Conservation (phyloP, 2,797 vertebrate genomes). For the Paguma larvata region DNA sequence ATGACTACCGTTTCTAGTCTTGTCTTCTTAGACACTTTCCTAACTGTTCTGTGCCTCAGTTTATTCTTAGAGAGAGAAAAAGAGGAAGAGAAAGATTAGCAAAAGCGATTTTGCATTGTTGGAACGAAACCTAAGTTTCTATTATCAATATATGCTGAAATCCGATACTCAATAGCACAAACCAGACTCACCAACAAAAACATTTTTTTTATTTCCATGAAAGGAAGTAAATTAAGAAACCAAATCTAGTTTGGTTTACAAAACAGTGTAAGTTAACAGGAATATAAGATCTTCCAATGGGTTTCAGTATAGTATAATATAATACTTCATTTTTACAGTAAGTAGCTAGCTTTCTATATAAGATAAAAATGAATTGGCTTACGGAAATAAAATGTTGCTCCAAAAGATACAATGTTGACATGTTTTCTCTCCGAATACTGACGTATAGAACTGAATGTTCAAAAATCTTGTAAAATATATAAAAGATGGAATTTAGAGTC, state of each 20-base stretch:
- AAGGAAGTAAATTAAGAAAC: conserved; percentile 6
- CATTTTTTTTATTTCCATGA: conserved; percentile 12
- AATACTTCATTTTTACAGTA: neutral
- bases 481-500: conserved; percentile 47
- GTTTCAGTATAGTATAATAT: neutral
- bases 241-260: conserved; percentile 16
- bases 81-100: neutral
- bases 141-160: neutral
- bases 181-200: conserved; percentile 1
- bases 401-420: neutral
- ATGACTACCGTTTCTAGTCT: neutral
- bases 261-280: neutral
- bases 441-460: neutral
- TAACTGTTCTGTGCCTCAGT: neutral
- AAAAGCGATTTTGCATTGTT: neutral
- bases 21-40: neutral
- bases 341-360: conserved; percentile 39
- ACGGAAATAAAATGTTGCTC: neutral
- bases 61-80: neutral
- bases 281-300: neutral
- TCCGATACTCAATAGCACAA: conserved; percentile 14
- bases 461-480: conserved; percentile 50
- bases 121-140: conserved; percentile 38
- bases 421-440: neutral
- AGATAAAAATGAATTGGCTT: neutral